These are phyloP conservation scores for Oceanodroma tethys DNA, from an alignment of 2,113 vertebrate genomes.

Conservation along the genomic window DNA sequence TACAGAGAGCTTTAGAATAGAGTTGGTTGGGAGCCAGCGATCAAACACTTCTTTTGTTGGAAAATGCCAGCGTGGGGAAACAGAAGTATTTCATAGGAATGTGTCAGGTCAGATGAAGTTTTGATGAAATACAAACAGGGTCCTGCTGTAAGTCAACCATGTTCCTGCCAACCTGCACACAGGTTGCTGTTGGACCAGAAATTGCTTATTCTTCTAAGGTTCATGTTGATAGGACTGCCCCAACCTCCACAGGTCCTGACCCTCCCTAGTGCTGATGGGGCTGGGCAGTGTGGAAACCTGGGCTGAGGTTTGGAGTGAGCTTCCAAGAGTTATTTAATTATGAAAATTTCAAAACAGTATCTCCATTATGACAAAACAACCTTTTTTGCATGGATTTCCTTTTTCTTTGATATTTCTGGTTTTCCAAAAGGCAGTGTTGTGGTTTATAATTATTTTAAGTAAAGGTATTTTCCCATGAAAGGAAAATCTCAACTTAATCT, in stretches of 20 bases:
- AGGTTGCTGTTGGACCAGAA: not conserved
- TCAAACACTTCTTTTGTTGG: constrained; percentile 50
- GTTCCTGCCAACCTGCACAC: not conserved
- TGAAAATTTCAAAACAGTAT: not conserved
- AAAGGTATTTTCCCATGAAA: not conserved
- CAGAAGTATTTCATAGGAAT: constrained; percentile 35
- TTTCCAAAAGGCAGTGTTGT: not conserved
- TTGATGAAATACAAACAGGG: constrained; percentile 42
- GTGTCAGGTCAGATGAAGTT: constrained; percentile 40
- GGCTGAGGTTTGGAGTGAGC: not conserved
- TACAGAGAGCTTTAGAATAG: not conserved
- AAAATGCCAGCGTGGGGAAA: constrained; percentile 28
- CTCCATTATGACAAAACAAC: not conserved
- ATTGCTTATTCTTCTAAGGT: not conserved
- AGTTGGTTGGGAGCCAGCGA: not conserved
- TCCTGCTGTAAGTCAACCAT: not conserved
- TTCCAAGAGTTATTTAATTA: not conserved
- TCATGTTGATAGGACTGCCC: not conserved
- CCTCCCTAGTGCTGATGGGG: not conserved
- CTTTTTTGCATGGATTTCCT: not conserved
- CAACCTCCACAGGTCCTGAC: not conserved
- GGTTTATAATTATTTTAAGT: not conserved
- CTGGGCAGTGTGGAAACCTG: not conserved
- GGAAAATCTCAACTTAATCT: not conserved
- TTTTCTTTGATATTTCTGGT: not conserved